Evolutionary conservation across 2,888 invertebrate species (phyloP).

Genomic region (Lutraria lutraria): DNA sequence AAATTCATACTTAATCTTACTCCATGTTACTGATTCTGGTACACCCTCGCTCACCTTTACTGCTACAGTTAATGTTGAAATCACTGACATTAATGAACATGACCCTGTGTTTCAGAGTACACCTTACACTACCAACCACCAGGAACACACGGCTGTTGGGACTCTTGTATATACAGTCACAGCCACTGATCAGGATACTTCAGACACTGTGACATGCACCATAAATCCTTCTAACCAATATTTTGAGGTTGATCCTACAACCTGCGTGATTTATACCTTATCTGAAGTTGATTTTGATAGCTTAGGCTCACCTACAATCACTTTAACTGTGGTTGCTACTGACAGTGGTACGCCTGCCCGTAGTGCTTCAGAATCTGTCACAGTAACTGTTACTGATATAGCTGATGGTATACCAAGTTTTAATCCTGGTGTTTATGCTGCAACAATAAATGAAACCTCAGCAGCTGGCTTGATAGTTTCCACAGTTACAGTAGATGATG

Average conservation of each 20-base stretch:
- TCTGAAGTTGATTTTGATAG: slow-evolving; percentile 74
- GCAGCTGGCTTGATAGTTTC: slow-evolving; percentile 85
- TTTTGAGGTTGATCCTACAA: slow-evolving; percentile 76
- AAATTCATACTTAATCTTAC: slow-evolving; percentile 66
- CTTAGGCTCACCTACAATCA: slow-evolving; percentile 70
- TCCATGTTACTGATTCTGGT: slow-evolving; percentile 72
- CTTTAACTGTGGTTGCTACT: slow-evolving; percentile 69
- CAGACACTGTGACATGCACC: slow-evolving; percentile 72
- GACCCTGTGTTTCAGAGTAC: slow-evolving; percentile 69
- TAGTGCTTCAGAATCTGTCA: slow-evolving; percentile 90
- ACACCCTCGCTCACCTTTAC: slow-evolving; percentile 62
- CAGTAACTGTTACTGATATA: slow-evolving; percentile 96
- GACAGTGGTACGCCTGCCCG: slow-evolving; percentile 62
- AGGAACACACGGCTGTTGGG: slow-evolving; percentile 70
- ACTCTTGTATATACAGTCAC: slow-evolving; percentile 58
- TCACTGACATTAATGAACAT: slow-evolving; percentile 74
- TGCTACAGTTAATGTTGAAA: slow-evolving; percentile 48
- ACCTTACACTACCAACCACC: slow-evolving; percentile 66
- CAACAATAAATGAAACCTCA: slow-evolving; percentile 95
- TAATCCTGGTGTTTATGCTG: slow-evolving; percentile 96
- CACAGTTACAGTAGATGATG: slow-evolving; percentile 64
- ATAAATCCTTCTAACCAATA: slow-evolving; percentile 71
- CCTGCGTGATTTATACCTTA: slow-evolving; percentile 72
- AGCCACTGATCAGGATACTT: slow-evolving; percentile 69
- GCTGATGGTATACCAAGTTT: slow-evolving; percentile 98